These are phyloP conservation scores for Gambusia affinis DNA, from an alignment of 2,113 vertebrate species.

Conservation along the genomic window DNA sequence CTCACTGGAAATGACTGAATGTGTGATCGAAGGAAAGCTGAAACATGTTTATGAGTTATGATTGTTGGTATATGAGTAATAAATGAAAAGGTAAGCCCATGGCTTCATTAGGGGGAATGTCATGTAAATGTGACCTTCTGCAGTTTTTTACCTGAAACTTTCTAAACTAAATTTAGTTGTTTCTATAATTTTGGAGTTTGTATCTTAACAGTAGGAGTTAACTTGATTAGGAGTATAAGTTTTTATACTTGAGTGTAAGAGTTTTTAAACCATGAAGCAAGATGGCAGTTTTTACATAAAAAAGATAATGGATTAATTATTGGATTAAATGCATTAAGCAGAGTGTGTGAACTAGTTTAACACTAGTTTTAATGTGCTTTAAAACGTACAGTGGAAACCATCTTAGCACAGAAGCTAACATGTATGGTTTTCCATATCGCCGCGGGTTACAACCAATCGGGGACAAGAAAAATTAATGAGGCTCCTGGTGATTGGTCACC, in stretches of 20 bases:
- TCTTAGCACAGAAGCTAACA: too few species aligned
- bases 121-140: background rate
- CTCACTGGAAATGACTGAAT: background rate
- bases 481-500: too few species aligned
- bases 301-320: background rate
- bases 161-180: background rate
- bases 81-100: background rate
- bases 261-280: background rate
- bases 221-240: too few species aligned
- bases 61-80: background rate
- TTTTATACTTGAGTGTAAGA: background rate
- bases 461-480: too few species aligned
- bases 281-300: background rate
- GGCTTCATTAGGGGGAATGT: background rate
- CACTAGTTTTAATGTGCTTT: too few species aligned
- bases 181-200: background rate
- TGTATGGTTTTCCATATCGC: too few species aligned
- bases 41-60: background rate
- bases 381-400: too few species aligned
- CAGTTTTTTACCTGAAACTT: background rate
- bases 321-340: background rate
- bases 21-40: background rate
- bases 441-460: too few species aligned
- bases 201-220: too few species aligned
- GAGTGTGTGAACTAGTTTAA: too few species aligned